Conservation (phyloP, 2,797 vertebrate genomes). For the Lacerta agilis region DNA sequence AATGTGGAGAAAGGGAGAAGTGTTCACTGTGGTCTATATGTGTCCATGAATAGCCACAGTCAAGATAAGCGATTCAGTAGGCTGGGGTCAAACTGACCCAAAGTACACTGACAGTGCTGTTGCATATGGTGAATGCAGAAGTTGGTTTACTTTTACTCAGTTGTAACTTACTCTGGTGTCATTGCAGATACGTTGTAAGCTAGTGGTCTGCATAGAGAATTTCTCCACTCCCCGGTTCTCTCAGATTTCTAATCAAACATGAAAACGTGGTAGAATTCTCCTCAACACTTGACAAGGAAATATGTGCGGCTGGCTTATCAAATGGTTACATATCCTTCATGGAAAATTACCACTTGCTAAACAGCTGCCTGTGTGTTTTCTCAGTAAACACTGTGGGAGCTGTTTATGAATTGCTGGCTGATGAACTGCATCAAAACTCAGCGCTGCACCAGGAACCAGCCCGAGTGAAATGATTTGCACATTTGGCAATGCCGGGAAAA, state of each 20-base stretch:
- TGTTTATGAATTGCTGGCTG: too few species aligned
- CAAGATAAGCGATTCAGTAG: neutral
- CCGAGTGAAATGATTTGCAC: neutral
- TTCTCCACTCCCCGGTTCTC: too few species aligned
- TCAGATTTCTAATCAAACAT: neutral
- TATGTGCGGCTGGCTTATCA: neutral
- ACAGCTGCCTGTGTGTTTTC: neutral
- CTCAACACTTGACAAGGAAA: neutral
- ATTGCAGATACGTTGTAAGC: neutral
- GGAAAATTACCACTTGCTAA: neutral
- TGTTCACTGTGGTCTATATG: neutral
- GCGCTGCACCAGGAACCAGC: neutral
- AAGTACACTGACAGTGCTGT: too few species aligned
- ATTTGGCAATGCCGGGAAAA: neutral
- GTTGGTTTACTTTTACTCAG: neutral
- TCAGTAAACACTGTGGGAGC: neutral
- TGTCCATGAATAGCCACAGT: neutral
- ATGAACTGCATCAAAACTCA: neutral
- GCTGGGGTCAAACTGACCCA: neutral
- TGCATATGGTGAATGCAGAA: too few species aligned
- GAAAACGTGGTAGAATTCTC: neutral
- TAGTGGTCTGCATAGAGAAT: neutral
- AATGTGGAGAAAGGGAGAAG: slow-evolving; percentile 1
- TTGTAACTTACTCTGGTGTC: neutral
- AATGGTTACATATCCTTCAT: neutral